phyloP scores from a whole-genome alignment of 2,113 vertebrate species.

The Syrmaticus mikado region DNA sequence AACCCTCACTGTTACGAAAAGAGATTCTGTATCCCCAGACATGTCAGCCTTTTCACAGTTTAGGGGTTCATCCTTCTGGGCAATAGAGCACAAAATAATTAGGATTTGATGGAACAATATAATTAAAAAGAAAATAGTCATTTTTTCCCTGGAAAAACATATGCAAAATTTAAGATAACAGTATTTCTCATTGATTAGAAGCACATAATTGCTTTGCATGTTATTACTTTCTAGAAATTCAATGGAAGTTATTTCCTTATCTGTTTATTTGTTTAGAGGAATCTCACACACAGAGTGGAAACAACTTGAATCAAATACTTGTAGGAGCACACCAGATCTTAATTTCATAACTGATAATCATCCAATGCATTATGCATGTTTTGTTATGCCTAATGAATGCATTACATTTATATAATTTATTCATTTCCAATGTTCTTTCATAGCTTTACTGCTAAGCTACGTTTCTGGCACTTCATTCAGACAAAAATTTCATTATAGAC shows the following conservation, averaged over 20 bases:
- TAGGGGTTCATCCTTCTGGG: neutral
- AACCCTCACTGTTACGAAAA: neutral
- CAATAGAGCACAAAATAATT: neutral
- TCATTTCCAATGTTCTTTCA: slow-evolving; percentile 21
- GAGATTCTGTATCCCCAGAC: neutral
- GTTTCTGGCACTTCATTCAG: slow-evolving; percentile 41
- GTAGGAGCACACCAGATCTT: neutral
- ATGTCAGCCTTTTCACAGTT: neutral
- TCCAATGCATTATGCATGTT: slow-evolving; percentile 49
- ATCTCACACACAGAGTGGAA: neutral
- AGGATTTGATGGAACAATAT: neutral
- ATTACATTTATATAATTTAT: slow-evolving; percentile 43
- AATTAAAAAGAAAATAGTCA: neutral
- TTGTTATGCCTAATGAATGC: slow-evolving; percentile 52
- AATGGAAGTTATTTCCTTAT: neutral
- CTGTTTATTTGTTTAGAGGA: slow-evolving; percentile 10
- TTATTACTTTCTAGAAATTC: neutral
- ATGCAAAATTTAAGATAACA: neutral
- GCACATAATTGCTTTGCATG: neutral
- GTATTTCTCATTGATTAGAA: neutral
- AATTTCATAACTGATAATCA: slow-evolving; percentile 43
- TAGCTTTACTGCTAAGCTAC: neutral
- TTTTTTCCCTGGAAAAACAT: neutral
- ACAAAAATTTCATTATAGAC: neutral
- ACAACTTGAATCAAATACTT: neutral